phyloP scores from a whole-genome alignment of 2,888 invertebrate genomes.

The Adelphocoris suturalis region DNA sequence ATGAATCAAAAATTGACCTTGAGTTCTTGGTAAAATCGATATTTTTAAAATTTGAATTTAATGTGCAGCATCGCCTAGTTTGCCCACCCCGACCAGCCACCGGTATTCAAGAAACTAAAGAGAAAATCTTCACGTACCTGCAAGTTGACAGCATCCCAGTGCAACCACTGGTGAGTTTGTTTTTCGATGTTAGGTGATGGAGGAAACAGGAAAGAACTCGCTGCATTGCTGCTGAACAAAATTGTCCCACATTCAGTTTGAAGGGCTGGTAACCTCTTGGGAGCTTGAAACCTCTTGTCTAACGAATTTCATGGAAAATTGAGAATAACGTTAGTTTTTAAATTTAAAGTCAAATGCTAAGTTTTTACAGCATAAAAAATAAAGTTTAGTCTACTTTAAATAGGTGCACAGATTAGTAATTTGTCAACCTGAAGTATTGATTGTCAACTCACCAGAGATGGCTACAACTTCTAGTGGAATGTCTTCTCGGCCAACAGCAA shows the following conservation, averaged over 20 bases:
- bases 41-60: too few species aligned
- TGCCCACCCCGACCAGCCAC: too few species aligned
- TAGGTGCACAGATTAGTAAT: not conserved
- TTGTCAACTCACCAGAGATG: conserved; percentile 51
- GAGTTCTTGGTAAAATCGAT: too few species aligned
- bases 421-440: not conserved
- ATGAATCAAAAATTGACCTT: too few species aligned
- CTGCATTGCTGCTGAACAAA: conserved; percentile 87
- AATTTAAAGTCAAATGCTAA: too few species aligned
- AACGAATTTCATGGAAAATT: conserved; percentile 14
- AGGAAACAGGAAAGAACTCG: conserved; percentile 84
- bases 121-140: conserved; percentile 78
- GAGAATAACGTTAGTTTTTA: not conserved
- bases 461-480: conserved; percentile 82
- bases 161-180: conserved; percentile 78
- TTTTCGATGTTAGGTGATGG: conserved; percentile 78
- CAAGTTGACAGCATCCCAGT: conserved; percentile 79
- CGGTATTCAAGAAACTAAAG: too few species aligned
- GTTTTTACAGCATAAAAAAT: too few species aligned
- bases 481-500: conserved; percentile 83
- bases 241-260: conserved; percentile 82
- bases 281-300: conserved; percentile 76
- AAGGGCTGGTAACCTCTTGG: conserved; percentile 84
- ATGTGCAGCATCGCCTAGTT: too few species aligned
- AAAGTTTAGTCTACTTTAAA: too few species aligned